A percentile compares a stretch with the other conserved stretches of the same genome.
phyloP scores from a whole-genome alignment of 2,888 invertebrate genomes.

The Diaperis boleti region DNA sequence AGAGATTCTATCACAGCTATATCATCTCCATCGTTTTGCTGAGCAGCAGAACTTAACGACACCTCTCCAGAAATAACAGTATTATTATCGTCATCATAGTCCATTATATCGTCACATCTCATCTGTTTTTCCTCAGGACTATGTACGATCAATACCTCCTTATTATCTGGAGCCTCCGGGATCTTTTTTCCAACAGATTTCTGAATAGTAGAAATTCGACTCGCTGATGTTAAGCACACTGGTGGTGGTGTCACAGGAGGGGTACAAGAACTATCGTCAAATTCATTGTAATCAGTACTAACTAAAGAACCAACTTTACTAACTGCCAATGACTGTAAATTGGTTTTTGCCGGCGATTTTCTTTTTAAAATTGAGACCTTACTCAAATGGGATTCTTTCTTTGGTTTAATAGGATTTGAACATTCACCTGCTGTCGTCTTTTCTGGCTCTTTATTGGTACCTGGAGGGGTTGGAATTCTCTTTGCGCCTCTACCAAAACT shows the following conservation, averaged over 20 bases:
- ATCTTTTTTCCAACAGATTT: conserved; percentile 56
- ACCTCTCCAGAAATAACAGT: conserved; percentile 72
- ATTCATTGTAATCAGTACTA: conserved; percentile 72
- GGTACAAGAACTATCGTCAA: conserved; percentile 71
- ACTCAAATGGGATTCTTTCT: conserved; percentile 67
- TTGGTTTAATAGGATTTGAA: conserved; percentile 55
- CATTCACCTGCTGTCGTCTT: conserved; percentile 43
- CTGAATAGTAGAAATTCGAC: conserved; percentile 43
- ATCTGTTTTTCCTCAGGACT: conserved; percentile 66
- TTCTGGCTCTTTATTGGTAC: conserved; percentile 36
- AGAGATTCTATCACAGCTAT: conserved; percentile 71
- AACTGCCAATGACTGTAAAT: conserved; percentile 62
- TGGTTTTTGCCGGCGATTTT: conserved; percentile 64
- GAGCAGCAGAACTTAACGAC: conserved; percentile 71
- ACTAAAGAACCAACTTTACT: conserved; percentile 68
- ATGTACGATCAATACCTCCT: conserved; percentile 53
- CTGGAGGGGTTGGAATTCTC: conserved; percentile 60
- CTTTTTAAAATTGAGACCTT: conserved; percentile 74
- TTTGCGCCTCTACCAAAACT: conserved; percentile 65
- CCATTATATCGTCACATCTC: conserved; percentile 68
- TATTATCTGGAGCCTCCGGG: conserved; percentile 49
- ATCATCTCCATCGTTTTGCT: conserved; percentile 71
- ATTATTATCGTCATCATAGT: conserved; percentile 73
- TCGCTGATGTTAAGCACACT: conserved; percentile 50
- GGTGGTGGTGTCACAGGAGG: conserved; percentile 70